Conservation (phyloP, 2,888 invertebrate genomes). For the Trachelus iudaicus region DNA sequence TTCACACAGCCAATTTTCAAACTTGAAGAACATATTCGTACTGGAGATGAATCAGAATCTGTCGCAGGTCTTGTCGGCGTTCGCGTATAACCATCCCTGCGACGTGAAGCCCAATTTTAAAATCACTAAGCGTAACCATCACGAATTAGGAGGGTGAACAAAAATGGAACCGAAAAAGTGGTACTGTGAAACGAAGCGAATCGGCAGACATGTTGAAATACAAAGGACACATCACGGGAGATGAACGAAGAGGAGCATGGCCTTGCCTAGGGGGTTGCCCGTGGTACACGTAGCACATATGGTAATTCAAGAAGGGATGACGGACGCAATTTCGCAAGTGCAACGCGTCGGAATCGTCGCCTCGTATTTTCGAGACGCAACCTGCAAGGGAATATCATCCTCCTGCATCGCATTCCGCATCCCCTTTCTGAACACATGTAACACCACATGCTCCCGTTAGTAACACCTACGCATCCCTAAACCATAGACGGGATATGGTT, state of each 20-base stretch:
- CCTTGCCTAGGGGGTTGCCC: not conserved
- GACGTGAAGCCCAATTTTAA: not conserved
- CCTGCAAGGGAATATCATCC: conserved; percentile 17
- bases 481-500: conserved; percentile 34
- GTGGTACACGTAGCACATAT: not conserved
- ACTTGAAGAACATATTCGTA: conserved; percentile 40
- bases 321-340: not conserved
- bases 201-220: not conserved
- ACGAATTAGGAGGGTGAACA: not conserved
- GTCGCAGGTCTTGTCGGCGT: not conserved
- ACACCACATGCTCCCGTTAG: conserved; percentile 47
- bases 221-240: not conserved
- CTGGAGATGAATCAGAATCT: not conserved
- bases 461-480: conserved; percentile 37
- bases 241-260: not conserved
- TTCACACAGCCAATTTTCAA: conserved; percentile 46
- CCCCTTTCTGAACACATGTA: conserved; percentile 38
- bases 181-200: not conserved
- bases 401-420: conserved; percentile 9
- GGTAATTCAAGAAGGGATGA: not conserved
- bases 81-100: not conserved
- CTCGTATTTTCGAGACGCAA: conserved; percentile 17
- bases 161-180: not conserved
- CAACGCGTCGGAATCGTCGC: conserved; percentile 21
- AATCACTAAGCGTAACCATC: not conserved